These are phyloP conservation scores for Indri indri DNA, from an alignment of 2,113 vertebrate species.

Conservation along the genomic window DNA sequence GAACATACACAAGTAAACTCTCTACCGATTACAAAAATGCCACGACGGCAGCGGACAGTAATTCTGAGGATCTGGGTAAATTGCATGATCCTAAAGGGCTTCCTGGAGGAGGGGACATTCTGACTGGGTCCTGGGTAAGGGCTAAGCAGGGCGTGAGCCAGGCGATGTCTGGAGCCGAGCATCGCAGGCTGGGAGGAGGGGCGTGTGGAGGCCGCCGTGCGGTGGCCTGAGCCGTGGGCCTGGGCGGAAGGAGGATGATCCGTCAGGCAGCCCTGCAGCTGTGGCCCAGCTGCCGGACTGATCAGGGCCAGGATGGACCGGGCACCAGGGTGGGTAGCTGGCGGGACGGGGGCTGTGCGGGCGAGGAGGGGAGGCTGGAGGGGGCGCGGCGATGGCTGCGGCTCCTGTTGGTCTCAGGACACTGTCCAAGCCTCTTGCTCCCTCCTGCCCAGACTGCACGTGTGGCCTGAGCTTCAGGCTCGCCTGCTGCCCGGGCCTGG, in stretches of 20 bases:
- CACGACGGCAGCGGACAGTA: not conserved
- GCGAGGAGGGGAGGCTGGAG: not conserved
- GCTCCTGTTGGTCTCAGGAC: not conserved
- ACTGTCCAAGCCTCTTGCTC: not conserved
- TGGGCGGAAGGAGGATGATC: no score
- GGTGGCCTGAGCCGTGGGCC: not conserved
- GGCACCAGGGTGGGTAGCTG: accelerated
- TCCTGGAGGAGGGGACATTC: not conserved
- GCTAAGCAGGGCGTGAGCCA: not conserved
- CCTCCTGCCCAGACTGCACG: no score
- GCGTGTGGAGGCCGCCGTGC: not conserved
- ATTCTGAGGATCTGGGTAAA: not conserved
- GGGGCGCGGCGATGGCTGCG: no score
- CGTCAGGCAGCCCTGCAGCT: not conserved
- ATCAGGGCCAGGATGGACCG: not conserved
- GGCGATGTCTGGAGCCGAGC: not conserved
- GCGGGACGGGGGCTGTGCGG: accelerated
- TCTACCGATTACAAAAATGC: accelerated
- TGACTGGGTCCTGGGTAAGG: not conserved
- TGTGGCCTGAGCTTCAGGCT: not conserved
- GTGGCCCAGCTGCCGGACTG: not conserved
- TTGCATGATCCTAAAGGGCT: not conserved
- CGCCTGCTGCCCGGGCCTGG: accelerated
- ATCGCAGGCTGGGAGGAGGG: accelerated
- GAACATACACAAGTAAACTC: accelerated